Evolutionary conservation across 2,888 invertebrate genomes (phyloP).

Genomic region (Chirona hameri): DNA sequence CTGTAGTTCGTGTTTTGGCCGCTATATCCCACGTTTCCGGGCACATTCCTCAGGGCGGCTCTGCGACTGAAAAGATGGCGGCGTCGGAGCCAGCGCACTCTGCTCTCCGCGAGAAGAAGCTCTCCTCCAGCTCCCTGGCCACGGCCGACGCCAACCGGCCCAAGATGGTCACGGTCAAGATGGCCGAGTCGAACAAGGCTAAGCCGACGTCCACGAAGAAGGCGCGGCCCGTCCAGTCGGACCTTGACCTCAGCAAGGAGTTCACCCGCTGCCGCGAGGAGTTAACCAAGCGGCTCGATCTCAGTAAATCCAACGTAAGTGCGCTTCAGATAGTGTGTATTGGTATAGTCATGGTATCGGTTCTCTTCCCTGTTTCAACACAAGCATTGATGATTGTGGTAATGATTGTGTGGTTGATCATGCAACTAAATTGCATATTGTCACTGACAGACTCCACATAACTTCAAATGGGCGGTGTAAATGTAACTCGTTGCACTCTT

Average conservation of each 20-base stretch:
- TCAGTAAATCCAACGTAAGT: constrained; percentile 88
- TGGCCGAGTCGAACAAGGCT: constrained; percentile 79
- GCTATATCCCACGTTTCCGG: too few species aligned
- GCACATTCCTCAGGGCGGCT: too few species aligned
- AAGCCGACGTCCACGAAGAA: constrained; percentile 51
- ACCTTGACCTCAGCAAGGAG: neutral
- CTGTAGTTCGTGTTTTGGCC: too few species aligned
- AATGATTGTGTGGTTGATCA: too few species aligned
- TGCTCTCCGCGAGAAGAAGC: constrained; percentile 45
- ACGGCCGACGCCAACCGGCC: constrained; percentile 51
- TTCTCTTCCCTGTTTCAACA: too few species aligned
- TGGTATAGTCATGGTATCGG: too few species aligned
- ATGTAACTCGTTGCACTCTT: neutral
- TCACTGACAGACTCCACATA: too few species aligned
- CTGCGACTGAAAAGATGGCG: too few species aligned
- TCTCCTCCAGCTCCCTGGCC: constrained; percentile 47
- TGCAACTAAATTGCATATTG: too few species aligned
- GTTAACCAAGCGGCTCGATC: constrained; percentile 79
- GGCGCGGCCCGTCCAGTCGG: constrained; percentile 1
- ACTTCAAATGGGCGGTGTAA: too few species aligned
- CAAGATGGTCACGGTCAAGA: constrained; percentile 79
- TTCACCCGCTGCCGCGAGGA: constrained; percentile 78
- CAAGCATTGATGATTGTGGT: too few species aligned
- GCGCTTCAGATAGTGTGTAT: constrained; percentile 47
- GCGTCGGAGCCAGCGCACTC: neutral